These are phyloP conservation scores for Mirounga angustirostris DNA, from an alignment of 2,113 vertebrate species.

Conservation along the genomic window DNA sequence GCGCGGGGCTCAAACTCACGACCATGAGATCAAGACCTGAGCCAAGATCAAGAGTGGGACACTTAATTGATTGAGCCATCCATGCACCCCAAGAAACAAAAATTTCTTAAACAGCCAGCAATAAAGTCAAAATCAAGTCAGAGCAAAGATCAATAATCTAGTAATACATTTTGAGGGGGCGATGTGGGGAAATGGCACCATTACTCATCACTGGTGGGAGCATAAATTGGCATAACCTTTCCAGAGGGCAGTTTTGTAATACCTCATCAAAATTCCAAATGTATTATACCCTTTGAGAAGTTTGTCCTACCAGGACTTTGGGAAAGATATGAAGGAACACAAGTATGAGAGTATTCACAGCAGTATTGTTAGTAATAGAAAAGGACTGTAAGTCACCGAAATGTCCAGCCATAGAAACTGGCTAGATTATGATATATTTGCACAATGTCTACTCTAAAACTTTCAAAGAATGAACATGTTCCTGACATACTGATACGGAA, in stretches of 20 bases:
- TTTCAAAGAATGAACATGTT: neutral
- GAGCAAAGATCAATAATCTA: neutral
- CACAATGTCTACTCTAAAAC: neutral
- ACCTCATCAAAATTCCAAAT: neutral
- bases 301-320: neutral
- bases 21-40: neutral
- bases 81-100: neutral
- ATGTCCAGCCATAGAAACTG: neutral
- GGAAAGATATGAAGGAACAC: neutral
- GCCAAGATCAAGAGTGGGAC: neutral
- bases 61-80: neutral
- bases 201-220: neutral
- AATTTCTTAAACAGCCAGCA: neutral
- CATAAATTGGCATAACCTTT: neutral
- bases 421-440: neutral
- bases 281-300: neutral
- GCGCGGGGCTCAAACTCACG: neutral
- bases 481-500: neutral
- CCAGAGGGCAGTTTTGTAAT: neutral
- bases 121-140: neutral
- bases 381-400: neutral
- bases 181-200: neutral
- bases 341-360: neutral
- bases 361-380: neutral
- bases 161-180: neutral